Evolutionary conservation across 2,797 vertebrate genomes (phyloP).

Genomic region (Podarcis lilfordi): DNA sequence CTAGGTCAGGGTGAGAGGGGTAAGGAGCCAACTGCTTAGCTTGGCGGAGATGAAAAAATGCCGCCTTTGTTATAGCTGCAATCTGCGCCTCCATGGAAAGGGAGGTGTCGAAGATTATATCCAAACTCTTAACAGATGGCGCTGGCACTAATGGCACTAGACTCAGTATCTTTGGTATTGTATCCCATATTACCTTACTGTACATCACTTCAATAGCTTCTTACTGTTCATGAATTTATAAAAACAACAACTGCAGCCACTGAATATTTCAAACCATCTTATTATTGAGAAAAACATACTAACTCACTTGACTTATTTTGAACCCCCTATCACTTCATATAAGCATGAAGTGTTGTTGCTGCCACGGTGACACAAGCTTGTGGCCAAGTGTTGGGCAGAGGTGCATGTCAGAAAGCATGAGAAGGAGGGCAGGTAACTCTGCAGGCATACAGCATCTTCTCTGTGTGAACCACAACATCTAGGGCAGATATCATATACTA

Average conservation of each 20-base stretch:
- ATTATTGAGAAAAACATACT: neutral
- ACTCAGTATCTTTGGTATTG: too few relatives aligned
- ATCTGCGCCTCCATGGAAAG: too few relatives aligned
- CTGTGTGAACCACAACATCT: neutral
- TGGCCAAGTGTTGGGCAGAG: neutral
- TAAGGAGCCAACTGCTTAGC: too few relatives aligned
- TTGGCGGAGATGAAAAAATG: too few relatives aligned
- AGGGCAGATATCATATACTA: neutral
- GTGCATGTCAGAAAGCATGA: neutral
- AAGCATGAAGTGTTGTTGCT: neutral
- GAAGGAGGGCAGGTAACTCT: neutral
- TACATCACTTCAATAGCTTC: too few relatives aligned
- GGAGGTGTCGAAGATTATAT: too few relatives aligned
- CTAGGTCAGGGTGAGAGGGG: too few relatives aligned
- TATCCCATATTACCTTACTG: too few relatives aligned
- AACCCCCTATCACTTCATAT: neutral
- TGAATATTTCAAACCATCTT: neutral
- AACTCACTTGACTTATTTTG: neutral
- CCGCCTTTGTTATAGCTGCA: too few relatives aligned
- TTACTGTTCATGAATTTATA: neutral
- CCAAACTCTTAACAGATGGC: too few relatives aligned
- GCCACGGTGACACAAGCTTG: neutral
- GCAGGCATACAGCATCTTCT: neutral
- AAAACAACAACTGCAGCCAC: neutral
- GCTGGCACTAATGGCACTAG: too few relatives aligned